Conservation (phyloP, 1,140 invertebrate genomes). For the Archivesica marissinica region DNA sequence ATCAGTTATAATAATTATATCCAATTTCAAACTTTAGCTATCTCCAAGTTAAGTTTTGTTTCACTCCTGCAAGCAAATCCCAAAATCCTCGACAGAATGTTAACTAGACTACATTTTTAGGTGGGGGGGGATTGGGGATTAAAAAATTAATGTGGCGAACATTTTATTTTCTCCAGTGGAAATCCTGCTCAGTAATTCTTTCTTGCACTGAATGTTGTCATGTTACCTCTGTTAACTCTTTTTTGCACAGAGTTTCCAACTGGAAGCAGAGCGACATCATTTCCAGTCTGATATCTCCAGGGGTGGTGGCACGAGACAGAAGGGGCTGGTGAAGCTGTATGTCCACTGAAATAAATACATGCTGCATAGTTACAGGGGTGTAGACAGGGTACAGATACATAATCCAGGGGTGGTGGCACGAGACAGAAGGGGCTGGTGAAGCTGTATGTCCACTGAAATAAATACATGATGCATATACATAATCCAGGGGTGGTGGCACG, state of each 20-base stretch:
- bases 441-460: no score
- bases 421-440: not conserved
- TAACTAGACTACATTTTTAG: no score
- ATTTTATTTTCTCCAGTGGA: no score
- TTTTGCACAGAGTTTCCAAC: slow-evolving; percentile 57
- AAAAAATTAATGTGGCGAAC: no score
- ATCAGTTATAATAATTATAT: no score
- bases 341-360: slow-evolving; percentile 53
- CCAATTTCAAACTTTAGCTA: no score
- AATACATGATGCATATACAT: not conserved
- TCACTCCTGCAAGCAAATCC: no score
- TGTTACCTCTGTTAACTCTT: slow-evolving; percentile 49
- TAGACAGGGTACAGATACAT: not conserved
- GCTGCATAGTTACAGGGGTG: no score
- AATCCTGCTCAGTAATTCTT: no score
- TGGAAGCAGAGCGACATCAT: slow-evolving; percentile 61
- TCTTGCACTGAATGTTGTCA: not conserved
- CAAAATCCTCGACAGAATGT: no score
- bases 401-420: not conserved
- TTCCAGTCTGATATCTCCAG: slow-evolving; percentile 37
- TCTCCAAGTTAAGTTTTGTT: no score
- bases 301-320: slow-evolving; percentile 25
- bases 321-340: slow-evolving; percentile 41
- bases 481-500: not conserved
- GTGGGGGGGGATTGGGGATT: no score